Evolutionary conservation across 2,888 invertebrate species (phyloP), one percentile per base, ranked within the genome.

Genomic region (Zelleria hepariella): DNA sequence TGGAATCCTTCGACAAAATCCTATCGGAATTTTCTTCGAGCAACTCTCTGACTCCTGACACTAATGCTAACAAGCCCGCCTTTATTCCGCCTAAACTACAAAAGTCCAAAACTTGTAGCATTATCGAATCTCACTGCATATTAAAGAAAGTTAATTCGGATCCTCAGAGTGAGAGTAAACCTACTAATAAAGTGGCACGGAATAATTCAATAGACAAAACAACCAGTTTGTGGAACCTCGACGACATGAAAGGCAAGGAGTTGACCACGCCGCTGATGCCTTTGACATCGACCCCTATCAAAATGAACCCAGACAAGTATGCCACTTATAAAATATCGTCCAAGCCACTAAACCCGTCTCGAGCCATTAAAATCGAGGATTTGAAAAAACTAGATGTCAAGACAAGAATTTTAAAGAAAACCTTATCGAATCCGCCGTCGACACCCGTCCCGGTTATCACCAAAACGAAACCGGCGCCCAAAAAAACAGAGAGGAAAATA

Each of bases 31-130:
- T 88, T 69, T 80, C 85, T 26, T 64, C 74, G 64, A 67, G 75
- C 4, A 2, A 10, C 32, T 77, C 80, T 23, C 68, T 78, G 32
- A 73, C 74, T 54, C 66, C 76, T 5, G 77, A 77, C 62, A 66
- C 75, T 20, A 78, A 75, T 63, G 64, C 63, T 32, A 68, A 62
- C 62, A 80, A 76, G 57, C 68, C 59, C 59, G 67, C 64, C 66
- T 89, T 85, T 63, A 73, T 80, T 67, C 86, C 90, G 57, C 91
- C 91, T 54, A 91, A 91, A 75, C 76, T 93, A 66, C 91, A 92
- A 68, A 93, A 93, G 74, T 92, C 93, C 0, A 92, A 93, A 72
- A 93, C 93, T 66, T 93, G 93, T 74, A 92, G 92, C 70, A 92
- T 92, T 61, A 93, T 93, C 59, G 93, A 92, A 75, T 92, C 93